phyloP scores from a whole-genome alignment of 2,888 invertebrate species.

The Venusia cambrica region DNA sequence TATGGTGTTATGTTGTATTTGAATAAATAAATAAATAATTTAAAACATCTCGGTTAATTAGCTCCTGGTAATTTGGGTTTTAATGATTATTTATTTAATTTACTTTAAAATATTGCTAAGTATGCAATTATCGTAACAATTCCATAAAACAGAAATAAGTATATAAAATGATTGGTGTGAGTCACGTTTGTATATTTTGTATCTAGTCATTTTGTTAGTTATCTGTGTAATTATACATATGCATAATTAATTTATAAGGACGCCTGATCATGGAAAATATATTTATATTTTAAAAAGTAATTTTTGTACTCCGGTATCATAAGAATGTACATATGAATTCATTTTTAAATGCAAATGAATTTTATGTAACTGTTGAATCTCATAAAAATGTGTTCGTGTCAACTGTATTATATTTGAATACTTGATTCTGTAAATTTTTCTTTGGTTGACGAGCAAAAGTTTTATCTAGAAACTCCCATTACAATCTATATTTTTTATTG shows the following conservation, averaged over 20 bases:
- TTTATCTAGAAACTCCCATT: too few relatives aligned
- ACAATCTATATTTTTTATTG: too few relatives aligned
- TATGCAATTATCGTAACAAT: slow-evolving; percentile 11
- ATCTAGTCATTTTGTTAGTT: slow-evolving; percentile 25
- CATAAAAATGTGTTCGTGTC: slow-evolving; percentile 49
- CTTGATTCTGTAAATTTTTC: slow-evolving; percentile 35
- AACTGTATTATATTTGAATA: slow-evolving; percentile 48
- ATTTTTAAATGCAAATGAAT: slow-evolving; percentile 35
- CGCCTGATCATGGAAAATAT: slow-evolving; percentile 30
- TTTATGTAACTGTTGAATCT: slow-evolving; percentile 27
- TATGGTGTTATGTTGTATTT: too few relatives aligned
- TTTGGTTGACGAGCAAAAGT: slow-evolving; percentile 34
- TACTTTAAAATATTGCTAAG: too few relatives aligned
- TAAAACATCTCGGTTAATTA: too few relatives aligned
- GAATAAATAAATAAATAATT: too few relatives aligned
- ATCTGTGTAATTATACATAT: slow-evolving; percentile 27
- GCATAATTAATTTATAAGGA: slow-evolving; percentile 27
- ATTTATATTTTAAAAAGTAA: slow-evolving; percentile 50
- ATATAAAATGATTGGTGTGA: slow-evolving; percentile 16
- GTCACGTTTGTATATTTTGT: slow-evolving; percentile 30
- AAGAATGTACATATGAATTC: slow-evolving; percentile 7
- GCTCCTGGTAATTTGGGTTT: too few relatives aligned
- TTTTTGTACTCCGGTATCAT: slow-evolving; percentile 58
- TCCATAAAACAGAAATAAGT: slow-evolving; percentile 1
- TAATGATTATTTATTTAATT: too few relatives aligned